phyloP scores from a whole-genome alignment of 2,113 vertebrate species.

The Chloropsis hardwickii region DNA sequence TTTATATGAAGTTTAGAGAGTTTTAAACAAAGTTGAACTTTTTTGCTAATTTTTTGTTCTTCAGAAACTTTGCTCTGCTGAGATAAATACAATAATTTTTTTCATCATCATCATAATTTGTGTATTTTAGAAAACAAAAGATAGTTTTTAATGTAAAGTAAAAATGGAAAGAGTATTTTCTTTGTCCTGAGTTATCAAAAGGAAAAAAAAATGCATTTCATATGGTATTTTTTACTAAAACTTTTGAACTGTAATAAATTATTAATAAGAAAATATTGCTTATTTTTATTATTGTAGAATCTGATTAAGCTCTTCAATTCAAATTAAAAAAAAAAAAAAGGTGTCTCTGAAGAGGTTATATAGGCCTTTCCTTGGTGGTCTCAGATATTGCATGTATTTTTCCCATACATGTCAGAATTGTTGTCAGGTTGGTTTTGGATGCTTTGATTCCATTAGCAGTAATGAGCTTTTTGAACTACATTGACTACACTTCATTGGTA shows the following conservation, averaged over 20 bases:
- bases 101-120: neutral
- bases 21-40: neutral
- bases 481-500: neutral
- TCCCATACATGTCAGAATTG: neutral
- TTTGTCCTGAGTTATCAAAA: neutral
- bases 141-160: neutral
- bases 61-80: neutral
- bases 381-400: neutral
- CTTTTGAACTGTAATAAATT: neutral
- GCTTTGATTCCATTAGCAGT: neutral
- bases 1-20: neutral
- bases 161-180: neutral
- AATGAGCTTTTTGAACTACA: neutral
- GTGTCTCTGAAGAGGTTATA: neutral
- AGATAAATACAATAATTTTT: neutral
- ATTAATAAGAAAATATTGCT: neutral
- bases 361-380: neutral
- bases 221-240: neutral
- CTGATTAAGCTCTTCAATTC: neutral
- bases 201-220: neutral
- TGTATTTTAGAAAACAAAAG: neutral
- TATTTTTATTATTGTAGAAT: neutral
- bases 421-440: neutral
- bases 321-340: neutral
- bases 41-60: neutral